Evolutionary conservation across 1,140 invertebrate species (phyloP), one percentile per base, ranked within the genome.

Genomic region (Drosophila busckii): DNA sequence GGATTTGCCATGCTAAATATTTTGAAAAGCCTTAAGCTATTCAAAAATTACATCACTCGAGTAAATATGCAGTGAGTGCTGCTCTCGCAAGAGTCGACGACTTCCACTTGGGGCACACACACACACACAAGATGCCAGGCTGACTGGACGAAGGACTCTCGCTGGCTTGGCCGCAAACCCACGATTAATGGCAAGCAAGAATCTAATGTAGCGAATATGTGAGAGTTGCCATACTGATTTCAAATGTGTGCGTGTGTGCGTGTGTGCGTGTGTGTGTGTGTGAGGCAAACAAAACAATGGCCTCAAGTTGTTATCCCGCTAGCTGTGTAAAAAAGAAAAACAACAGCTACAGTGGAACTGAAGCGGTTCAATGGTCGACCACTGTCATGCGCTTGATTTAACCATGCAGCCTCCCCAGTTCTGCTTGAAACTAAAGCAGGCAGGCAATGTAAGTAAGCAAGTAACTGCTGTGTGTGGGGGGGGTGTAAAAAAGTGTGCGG

Each of bases 21-120:
- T 78, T 60, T 46, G 42, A 78, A 61, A 78, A 60, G 73, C 73
- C 73, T 71, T 78, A 80, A 78, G 73, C 73, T 78, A 78, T 78
- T 80, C 73, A 80, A 80, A 78, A 78, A 78, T 78, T 78, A 78
- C 73, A 78, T 73, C 73, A 78, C 73, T 78, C 73, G 73, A 80
- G 68, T 78, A 80, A 78, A 78, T 78, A 80, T 76, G 52, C 45
- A 17, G 37, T 26, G 12, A 58, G 54, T 10, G 15, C 29, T 40
- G 41, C 29, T 23, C n/a, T n/a, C n/a, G n/a, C n/a, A n/a, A n/a
- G n/a, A n/a, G n/a, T n/a, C n/a, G n/a, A n/a, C n/a, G n/a, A n/a
- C n/a, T n/a, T n/a, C n/a, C n/a, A n/a, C n/a, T n/a, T n/a, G n/a
- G n/a, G n/a, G n/a, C n/a, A n/a, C n/a, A n/a, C n/a, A n/a, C n/a